These are phyloP conservation scores for Campoplex nolae DNA, from an alignment of 2,888 invertebrate genomes.

Conservation along the genomic window DNA sequence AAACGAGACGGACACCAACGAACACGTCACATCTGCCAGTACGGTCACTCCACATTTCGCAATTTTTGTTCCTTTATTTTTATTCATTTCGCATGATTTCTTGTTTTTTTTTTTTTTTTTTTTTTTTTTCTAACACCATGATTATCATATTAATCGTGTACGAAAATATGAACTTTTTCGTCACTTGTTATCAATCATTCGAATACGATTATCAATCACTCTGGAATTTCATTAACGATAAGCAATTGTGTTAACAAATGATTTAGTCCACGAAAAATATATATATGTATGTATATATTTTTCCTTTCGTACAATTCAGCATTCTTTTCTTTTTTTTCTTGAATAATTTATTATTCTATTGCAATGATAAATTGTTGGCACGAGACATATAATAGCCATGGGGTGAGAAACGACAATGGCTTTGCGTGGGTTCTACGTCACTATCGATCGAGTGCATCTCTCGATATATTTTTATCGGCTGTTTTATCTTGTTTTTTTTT, in stretches of 20 bases:
- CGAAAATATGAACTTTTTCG: neutral
- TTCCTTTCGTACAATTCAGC: neutral
- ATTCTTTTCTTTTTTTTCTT: neutral
- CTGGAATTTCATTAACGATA: constrained; percentile 11
- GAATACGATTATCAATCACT: constrained; percentile 46
- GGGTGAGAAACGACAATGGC: constrained; percentile 26
- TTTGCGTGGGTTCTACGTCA: constrained; percentile 31
- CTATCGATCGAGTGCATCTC: constrained; percentile 45
- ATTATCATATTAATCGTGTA: constrained; percentile 45
- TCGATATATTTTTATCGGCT: constrained; percentile 44
- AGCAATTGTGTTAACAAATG: constrained; percentile 10
- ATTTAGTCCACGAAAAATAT: neutral
- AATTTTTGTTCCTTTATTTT: constrained; percentile 44
- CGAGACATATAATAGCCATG: constrained; percentile 32
- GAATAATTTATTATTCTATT: constrained; percentile 30
- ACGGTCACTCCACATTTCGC: constrained; percentile 65
- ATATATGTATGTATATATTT: neutral
- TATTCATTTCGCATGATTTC: constrained; percentile 52
- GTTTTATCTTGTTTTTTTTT: neutral
- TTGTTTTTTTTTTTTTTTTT: constrained; percentile 34
- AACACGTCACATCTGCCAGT: constrained; percentile 67
- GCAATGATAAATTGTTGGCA: constrained; percentile 57
- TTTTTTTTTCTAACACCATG: constrained; percentile 57
- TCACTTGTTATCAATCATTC: constrained; percentile 20
- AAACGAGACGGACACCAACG: constrained; percentile 68